These are phyloP conservation scores for Myopa testacea DNA, from an alignment of 2,888 invertebrate genomes.

Conservation along the genomic window DNA sequence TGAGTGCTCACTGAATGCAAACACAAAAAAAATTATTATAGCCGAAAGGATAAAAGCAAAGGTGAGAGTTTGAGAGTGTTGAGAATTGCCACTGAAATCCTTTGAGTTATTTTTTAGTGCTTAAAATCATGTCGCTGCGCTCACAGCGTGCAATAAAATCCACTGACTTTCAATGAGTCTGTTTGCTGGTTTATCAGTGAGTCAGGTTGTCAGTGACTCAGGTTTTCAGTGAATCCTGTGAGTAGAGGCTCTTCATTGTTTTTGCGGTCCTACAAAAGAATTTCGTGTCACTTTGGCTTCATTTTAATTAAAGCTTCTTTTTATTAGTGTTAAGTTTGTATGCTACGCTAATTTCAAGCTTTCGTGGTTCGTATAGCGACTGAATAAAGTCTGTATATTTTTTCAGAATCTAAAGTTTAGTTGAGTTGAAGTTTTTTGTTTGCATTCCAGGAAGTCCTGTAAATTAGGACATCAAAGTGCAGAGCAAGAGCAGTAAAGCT, in stretches of 20 bases:
- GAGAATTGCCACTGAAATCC: slow-evolving; percentile 30
- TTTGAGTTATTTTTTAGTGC: slow-evolving; percentile 31
- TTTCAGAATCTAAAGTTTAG: neutral
- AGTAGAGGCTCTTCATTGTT: neutral
- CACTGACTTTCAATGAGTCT: neutral
- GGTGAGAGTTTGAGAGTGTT: slow-evolving; percentile 14
- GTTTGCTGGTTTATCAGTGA: too few relatives aligned
- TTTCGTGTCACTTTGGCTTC: slow-evolving; percentile 9
- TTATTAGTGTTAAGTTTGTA: slow-evolving; percentile 23
- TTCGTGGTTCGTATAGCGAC: too few relatives aligned
- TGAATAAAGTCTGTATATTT: neutral
- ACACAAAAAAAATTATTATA: neutral
- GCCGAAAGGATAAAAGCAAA: slow-evolving; percentile 4
- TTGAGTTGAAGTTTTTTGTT: neutral
- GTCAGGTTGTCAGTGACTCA: too few relatives aligned
- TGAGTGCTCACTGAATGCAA: too few relatives aligned
- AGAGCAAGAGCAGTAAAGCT: too few relatives aligned
- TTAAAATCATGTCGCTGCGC: slow-evolving; percentile 18
- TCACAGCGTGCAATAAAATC: slow-evolving; percentile 9
- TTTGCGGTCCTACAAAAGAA: neutral
- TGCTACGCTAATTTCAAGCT: neutral
- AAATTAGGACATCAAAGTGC: neutral
- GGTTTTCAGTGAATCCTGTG: too few relatives aligned
- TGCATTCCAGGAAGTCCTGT: neutral
- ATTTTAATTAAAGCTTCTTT: slow-evolving; percentile 33